Base-by-base conservation (phyloP, 2,888 invertebrate genomes). In the Xestia ashworthii region DNA sequence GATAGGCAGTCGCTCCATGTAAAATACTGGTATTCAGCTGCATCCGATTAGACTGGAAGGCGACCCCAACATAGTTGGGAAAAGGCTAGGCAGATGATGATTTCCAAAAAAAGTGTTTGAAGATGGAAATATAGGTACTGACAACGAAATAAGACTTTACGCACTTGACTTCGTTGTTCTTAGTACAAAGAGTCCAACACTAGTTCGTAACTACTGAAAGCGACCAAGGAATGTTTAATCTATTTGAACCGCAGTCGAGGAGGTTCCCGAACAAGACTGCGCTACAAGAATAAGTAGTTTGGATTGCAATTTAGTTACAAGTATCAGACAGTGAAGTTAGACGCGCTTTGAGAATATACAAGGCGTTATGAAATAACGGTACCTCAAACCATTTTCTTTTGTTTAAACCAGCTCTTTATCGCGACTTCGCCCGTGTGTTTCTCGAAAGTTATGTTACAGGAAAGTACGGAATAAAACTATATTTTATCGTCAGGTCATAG, bases 181-280 rank as follows among this genome's bases (percentile, higher is more conserved):
- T 38, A 44, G 25, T 50, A 76, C 68, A 62, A 81, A 76, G 71
- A 60, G 11, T 44, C 32, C 5, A 67, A 74, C 32, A 69, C 64
- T 46, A 25, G 16, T 75, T 75, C n/a, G 32, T 64, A 62, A 60
- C 46, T 64, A 73, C 65, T 58, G 53, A 67, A 73, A 62, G 66
- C 55, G 50, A 44, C 46, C 3, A 50, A 82, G 83, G 84, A 84
- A 84, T 84, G 78, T 82, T 85, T 82, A 84, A 84, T 84, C 65
- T 82, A 76, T 70, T 82, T 66, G 19, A 32, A 53, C 32, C 66
- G 66, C 78, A 60, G 67, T 66, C 48, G 62, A 66, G 68, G 81
- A 66, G 46, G 69, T 64, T 76, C 25, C 38, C 48, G 12, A 71
- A 72, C 69, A 62, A 38, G 48, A 64, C 60, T 64, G 48, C 12